Conservation (phyloP, 2,888 invertebrate genomes). For the Desoria tigrina region DNA sequence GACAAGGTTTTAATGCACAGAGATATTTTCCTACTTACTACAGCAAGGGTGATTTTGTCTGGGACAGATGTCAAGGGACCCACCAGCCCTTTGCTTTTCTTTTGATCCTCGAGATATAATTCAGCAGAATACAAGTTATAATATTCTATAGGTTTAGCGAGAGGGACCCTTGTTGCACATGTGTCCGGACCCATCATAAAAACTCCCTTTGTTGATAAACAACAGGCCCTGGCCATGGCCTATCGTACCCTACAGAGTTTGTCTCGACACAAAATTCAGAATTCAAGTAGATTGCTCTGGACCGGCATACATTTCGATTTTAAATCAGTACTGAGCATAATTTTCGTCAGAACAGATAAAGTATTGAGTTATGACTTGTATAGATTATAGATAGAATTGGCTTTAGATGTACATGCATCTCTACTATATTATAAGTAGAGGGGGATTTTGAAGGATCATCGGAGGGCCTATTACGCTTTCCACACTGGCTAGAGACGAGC, state of each 20-base stretch:
- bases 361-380: conserved; percentile 1
- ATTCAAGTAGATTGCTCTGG: too few relatives aligned
- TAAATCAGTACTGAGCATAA: background rate
- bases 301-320: too few relatives aligned
- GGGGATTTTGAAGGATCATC: too few relatives aligned
- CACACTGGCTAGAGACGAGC: too few relatives aligned
- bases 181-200: conserved; percentile 7
- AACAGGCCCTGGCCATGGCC: too few relatives aligned
- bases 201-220: background rate
- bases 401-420: too few relatives aligned
- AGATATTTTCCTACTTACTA: background rate
- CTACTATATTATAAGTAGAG: too few relatives aligned
- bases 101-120: conserved; percentile 7
- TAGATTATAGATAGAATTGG: conserved; percentile 1
- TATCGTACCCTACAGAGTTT: too few relatives aligned
- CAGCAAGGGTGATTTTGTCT: conserved; percentile 36
- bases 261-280: too few relatives aligned
- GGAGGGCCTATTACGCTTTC: too few relatives aligned
- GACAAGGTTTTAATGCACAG: conserved; percentile 30
- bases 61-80: conserved; percentile 47
- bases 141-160: background rate
- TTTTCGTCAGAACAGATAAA: conserved; percentile 8
- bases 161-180: conserved; percentile 10
- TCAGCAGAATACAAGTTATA: background rate
- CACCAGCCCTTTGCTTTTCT: conserved; percentile 27